Base-by-base conservation (phyloP, 2,888 invertebrate species). In the Rutpela maculata region DNA sequence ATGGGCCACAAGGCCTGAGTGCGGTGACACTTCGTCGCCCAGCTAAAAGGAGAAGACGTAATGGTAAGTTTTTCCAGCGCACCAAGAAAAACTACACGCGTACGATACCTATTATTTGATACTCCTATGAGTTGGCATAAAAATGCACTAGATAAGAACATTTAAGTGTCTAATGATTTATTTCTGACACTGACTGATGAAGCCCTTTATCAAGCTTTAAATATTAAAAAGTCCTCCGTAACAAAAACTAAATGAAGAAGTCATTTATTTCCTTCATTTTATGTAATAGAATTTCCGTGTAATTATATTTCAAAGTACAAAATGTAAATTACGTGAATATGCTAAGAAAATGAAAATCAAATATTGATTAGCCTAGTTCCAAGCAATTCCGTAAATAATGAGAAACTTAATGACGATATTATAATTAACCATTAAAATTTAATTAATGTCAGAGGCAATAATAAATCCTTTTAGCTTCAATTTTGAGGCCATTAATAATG, bases 381-480 rank as follows among this genome's bases (percentile, higher is more conserved):
- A 75, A 77, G 79, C 79, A 80, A 81, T 83, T 79, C 75, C 80
- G 76, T 82, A 79, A 80, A 82, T 83, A 81, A 83, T 83, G 81
- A 82, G 81, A 82, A 81, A 80, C 79, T 82, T 84, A 83, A 84
- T 81, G 80, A 79, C 81, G 79, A 79, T 80, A 81, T 82, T 71
- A 69, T 59, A 76, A 76, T 76, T 76, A 81, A 79, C 83, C 79
- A 82, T 84, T 81, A 82, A 81, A 82, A 80, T 83, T 83, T 84
- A 83, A 83, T 83, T 80, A 84, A 78, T 81, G 80, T 80, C 76
- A 78, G 78, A 78, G 75, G 78, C 75, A 78, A 77, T 76, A 77
- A 79, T 59, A 50, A 74, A 74, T 67, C 60, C 74, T 57, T 66
- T 74, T 74, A 66, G 50, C 35, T 31, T 66, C 74, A 56, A 66